Evolutionary conservation across 2,797 vertebrate species (phyloP), one percentile per base, ranked within the genome.

Genomic region (Mormyrops attenuatus): DNA sequence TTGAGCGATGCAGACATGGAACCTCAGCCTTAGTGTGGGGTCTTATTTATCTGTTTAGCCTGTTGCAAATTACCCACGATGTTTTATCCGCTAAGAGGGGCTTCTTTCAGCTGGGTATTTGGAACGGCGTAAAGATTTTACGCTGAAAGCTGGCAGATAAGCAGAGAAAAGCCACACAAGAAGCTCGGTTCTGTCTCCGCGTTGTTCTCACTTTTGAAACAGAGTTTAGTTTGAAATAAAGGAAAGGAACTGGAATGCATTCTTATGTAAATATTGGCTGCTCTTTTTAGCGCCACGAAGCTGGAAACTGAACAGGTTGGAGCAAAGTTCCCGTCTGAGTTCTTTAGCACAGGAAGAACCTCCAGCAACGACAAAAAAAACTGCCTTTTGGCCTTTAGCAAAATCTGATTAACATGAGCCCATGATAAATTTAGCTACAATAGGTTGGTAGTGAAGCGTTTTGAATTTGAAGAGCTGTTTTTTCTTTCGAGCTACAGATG

Each of bases 21-120:
- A n/a, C 41, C 34, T 4, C 5, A 20, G 34, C n/a, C 26, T 87
- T 7, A 87, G 34, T 41, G 38, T 49, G 82, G 20, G n/a, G 89
- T 66, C 57, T 63, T 34, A 89, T 84, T 89, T 86, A 38, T 26
- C 52, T 5, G 26, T 49, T 89, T 73, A 34, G 49, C 85, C 53
- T 30, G 50, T 38, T 63, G 41, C 44, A 66, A 66, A 85, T 47
- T 50, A 50, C 60, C 34, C 26, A 5, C 3, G 9, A 47, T 47
- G 30, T 41, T 44, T n/a, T 22, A 41, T 77, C 26, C 1, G n/a
- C 57, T 86, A 38, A 49, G 84, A 44, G 44, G 17, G 9, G 15
- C 5, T 22, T 22, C 41, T 82, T n/a, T 86, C 85, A 85, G 89
- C 22, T 1, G 20, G 49, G 86, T 34, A 49, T 60, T n/a, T 69